Evolutionary conservation across 2,888 invertebrate species (phyloP).

Genomic region (Tridacna gigas): DNA sequence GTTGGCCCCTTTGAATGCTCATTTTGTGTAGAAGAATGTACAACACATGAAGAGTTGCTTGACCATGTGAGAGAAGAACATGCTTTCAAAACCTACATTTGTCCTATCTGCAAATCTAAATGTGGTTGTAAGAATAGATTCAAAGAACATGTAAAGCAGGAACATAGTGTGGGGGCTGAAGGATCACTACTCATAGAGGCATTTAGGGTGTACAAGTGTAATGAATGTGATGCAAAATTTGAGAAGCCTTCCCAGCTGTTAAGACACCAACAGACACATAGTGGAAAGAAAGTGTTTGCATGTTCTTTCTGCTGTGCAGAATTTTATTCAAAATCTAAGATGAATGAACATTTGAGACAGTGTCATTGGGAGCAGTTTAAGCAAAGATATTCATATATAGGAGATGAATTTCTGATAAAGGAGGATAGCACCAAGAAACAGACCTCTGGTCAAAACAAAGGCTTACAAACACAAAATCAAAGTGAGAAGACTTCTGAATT

Average conservation of each 20-base stretch:
- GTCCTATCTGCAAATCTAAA: slow-evolving; percentile 35
- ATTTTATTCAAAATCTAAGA: neutral
- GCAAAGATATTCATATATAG: neutral
- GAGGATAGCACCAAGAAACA: neutral
- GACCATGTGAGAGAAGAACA: slow-evolving; percentile 40
- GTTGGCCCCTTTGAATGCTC: slow-evolving; percentile 44
- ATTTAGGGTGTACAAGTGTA: neutral
- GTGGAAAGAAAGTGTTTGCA: neutral
- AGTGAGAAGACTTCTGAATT: too few species aligned
- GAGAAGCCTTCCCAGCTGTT: neutral
- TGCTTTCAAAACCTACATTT: slow-evolving; percentile 28
- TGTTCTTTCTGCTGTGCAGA: neutral
- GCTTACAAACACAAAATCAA: too few species aligned
- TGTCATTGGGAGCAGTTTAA: neutral
- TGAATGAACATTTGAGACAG: neutral
- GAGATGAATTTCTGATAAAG: neutral
- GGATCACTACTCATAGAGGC: neutral
- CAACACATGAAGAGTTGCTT: slow-evolving; percentile 14
- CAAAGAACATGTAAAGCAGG: slow-evolving; percentile 3
- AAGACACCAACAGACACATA: slow-evolving; percentile 9
- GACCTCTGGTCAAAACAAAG: too few species aligned
- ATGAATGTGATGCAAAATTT: slow-evolving; percentile 4
- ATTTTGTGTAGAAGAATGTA: slow-evolving; percentile 26
- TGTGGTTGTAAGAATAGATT: neutral
- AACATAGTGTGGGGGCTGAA: slow-evolving; percentile 5